Evolutionary conservation across 2,113 vertebrate species (phyloP).

Genomic region (Ophthalmolycus amberensis): DNA sequence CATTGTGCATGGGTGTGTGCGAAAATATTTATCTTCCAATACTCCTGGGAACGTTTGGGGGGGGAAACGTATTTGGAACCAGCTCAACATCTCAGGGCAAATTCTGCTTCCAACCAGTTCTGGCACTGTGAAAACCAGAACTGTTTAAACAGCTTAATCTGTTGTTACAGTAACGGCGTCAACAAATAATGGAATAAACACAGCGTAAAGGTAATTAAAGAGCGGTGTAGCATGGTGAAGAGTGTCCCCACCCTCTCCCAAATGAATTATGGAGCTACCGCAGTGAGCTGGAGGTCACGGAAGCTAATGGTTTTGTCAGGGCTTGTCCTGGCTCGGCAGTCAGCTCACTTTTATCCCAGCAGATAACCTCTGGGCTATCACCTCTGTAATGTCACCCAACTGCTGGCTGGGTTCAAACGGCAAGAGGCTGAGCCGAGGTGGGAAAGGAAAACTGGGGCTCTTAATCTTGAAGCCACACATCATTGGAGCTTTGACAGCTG

Average conservation of each 20-base stretch:
- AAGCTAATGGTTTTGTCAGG: constrained; percentile 72
- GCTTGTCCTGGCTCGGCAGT: constrained; percentile 65
- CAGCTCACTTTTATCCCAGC: constrained; percentile 50
- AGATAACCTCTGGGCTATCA: constrained; percentile 61
- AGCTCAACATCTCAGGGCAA: constrained; percentile 26
- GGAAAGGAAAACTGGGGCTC: constrained; percentile 19
- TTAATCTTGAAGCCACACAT: constrained; percentile 23
- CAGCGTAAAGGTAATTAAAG: constrained; percentile 41
- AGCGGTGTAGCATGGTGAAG: constrained; percentile 46
- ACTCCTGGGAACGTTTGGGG: constrained; percentile 23
- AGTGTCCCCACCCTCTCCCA: not conserved
- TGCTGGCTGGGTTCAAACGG: constrained; percentile 20
- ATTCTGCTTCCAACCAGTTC: constrained; percentile 42
- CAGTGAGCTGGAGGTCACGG: constrained; percentile 70
- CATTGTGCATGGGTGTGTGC: not conserved
- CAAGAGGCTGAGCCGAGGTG: constrained; percentile 13
- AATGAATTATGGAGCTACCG: constrained; percentile 50
- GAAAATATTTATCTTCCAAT: constrained; percentile 12
- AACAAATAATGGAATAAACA: constrained; percentile 58
- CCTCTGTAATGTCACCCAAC: constrained; percentile 20
- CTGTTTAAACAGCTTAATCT: constrained; percentile 14
- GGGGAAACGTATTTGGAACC: constrained; percentile 38
- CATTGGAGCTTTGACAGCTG: constrained; percentile 37
- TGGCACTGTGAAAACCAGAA: constrained; percentile 16
- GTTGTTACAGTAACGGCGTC: constrained; percentile 60